These are phyloP conservation scores for Poicephalus gulielmi DNA, from an alignment of 2,113 vertebrate genomes.

Conservation along the genomic window DNA sequence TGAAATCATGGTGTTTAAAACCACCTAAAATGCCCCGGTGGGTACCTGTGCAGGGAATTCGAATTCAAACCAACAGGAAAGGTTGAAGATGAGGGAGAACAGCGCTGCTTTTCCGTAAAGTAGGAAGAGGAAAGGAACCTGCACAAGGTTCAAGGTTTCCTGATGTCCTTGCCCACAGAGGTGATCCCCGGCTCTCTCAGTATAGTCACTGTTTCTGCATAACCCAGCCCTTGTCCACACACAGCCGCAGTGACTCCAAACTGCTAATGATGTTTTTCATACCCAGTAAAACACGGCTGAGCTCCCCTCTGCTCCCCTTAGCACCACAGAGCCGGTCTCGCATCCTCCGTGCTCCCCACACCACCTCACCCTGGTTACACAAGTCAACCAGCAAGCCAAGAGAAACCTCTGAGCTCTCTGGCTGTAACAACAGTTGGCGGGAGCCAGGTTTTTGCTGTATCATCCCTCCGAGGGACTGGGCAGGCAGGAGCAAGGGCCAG, in stretches of 20 bases:
- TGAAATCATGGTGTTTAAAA: not conserved
- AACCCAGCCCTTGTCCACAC: not conserved
- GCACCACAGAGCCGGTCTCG: not conserved
- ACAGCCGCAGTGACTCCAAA: not conserved
- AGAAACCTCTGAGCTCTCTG: conserved; percentile 35
- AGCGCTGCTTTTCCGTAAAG: rapidly evolving
- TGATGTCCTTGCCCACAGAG: not conserved
- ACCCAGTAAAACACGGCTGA: not conserved
- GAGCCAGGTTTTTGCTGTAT: conserved; percentile 39
- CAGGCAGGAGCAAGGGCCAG: not conserved
- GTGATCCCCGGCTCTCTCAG: not conserved
- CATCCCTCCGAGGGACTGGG: not conserved
- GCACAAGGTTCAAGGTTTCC: not conserved
- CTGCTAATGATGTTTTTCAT: not conserved
- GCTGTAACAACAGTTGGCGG: not conserved
- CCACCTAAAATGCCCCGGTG: not conserved
- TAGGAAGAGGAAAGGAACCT: not conserved
- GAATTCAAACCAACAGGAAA: not conserved
- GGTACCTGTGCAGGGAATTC: not conserved
- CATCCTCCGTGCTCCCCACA: conserved; percentile 31
- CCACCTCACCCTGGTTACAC: conserved; percentile 45
- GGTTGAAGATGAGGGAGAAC: not conserved
- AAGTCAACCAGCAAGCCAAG: conserved; percentile 7
- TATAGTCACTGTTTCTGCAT: not conserved
- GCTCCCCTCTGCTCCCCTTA: not conserved